Base-by-base conservation (phyloP, 2,113 vertebrate genomes). In the Setophaga kirtlandii region DNA sequence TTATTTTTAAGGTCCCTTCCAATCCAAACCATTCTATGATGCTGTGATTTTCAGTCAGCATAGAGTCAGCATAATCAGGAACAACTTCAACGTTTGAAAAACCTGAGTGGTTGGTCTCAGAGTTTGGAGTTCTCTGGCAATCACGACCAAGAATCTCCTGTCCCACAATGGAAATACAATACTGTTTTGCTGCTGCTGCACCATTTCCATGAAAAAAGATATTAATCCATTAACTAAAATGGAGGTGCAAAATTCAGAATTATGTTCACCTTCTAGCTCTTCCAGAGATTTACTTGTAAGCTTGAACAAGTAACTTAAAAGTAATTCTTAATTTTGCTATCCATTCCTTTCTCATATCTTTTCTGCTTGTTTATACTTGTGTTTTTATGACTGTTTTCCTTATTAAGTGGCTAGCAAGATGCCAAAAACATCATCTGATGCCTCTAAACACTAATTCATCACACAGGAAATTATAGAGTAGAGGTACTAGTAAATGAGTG, bases 341-440 rank as follows among this genome's bases (percentile, higher is more conserved):
- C 27, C 83, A 18, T 87, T 86, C 25, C 16, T 88, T 88, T 87
- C 63, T 80, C 59, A 31, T 16, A 62, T 65, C 11, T 62, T 77
- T 63, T 63, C 50, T 90, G 10, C 16, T 84, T 87, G 33, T 63
- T 95, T 79, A 80, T 60, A 50, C 30, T 42, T 69, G 12, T 7
- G 16, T 2, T 76, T 90, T 83, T 59, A 74, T n/a, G 0, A 70
- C 60, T 88, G 30, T 83, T 71, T 83, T 87, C 60, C 44, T 78
- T 60, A 77, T 35, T 90, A 89, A 74, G 35, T 74, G 82, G 71
- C 68, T 83, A 96, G 37, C 24, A 90, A 88, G 52, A 93, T 78
- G 53, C 39, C 86, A 89, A 89, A 94, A 96, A 81, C 52, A 75
- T 89, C 56, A 52, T 83, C 58, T 78, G 47, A 93, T 88, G 79